phyloP scores from a whole-genome alignment of 1,140 invertebrate genomes.

The Neodiprion virginianus region DNA sequence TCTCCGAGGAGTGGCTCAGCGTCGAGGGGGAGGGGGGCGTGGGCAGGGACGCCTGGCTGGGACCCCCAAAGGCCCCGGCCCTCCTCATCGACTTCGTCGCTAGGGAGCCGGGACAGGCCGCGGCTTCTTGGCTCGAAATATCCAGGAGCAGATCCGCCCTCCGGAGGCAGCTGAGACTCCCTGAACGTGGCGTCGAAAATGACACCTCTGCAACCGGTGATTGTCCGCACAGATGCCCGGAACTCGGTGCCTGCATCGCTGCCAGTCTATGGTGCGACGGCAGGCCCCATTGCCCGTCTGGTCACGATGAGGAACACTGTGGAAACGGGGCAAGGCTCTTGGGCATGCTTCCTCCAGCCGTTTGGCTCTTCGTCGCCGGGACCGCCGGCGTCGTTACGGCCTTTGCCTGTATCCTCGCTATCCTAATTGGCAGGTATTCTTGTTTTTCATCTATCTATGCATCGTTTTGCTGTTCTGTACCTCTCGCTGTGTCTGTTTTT shows the following conservation, averaged over 20 bases:
- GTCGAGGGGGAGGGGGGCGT: constrained; percentile 39
- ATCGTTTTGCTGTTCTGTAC: background rate
- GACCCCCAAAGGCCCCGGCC: constrained; percentile 64
- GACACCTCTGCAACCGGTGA: constrained; percentile 66
- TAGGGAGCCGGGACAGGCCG: constrained; percentile 71
- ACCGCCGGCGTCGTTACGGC: constrained; percentile 59
- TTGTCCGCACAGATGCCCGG: constrained; percentile 80
- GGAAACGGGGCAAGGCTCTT: constrained; percentile 61
- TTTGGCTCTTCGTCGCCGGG: constrained; percentile 59
- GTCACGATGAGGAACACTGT: constrained; percentile 80
- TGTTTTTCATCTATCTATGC: constrained; percentile 22
- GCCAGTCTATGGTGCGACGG: constrained; percentile 88
- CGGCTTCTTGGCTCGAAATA: constrained; percentile 77
- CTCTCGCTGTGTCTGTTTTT: background rate
- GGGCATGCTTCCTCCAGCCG: constrained; percentile 56
- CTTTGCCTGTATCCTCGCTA: constrained; percentile 56
- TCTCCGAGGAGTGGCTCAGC: constrained; percentile 76
- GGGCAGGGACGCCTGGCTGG: constrained; percentile 42
- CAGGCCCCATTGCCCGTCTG: constrained; percentile 81
- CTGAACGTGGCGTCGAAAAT: constrained; percentile 61
- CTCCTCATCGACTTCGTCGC: constrained; percentile 78
- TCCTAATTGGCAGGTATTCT: constrained; percentile 56
- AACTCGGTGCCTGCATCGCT: constrained; percentile 88
- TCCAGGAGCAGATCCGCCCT: constrained; percentile 70
- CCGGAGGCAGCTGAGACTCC: constrained; percentile 66